A percentile compares a stretch with the other conserved stretches of the same genome.
Evolutionary conservation across 2,113 vertebrate genomes (phyloP).

Genomic region (Monopterus albus): DNA sequence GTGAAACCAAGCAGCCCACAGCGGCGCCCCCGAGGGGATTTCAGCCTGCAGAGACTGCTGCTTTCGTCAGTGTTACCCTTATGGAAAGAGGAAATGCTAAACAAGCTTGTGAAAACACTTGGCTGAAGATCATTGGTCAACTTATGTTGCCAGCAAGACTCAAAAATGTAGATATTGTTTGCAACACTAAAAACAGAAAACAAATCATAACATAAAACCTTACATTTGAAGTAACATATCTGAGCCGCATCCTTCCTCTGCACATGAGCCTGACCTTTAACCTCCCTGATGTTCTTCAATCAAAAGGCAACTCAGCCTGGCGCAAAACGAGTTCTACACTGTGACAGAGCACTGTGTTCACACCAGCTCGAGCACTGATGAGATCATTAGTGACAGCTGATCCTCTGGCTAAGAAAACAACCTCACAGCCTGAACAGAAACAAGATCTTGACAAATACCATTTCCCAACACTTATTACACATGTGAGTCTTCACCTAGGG

Average conservation of each 20-base stretch:
- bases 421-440: neutral
- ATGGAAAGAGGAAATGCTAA: conserved; percentile 26
- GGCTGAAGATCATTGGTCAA: neutral
- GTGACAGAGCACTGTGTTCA: neutral
- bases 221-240: neutral
- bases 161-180: neutral
- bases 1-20: conserved; percentile 50
- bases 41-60: conserved; percentile 8
- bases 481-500: conserved; percentile 34
- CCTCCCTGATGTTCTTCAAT: neutral
- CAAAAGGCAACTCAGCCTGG: neutral
- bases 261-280: neutral
- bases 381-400: conserved; percentile 18
- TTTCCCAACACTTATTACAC: conserved; percentile 42
- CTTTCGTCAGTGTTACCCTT: conserved; percentile 48
- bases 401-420: conserved; percentile 1
- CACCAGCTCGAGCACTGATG: neutral
- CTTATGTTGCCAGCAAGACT: neutral
- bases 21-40: neutral
- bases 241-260: conserved; percentile 3
- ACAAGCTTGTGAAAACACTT: neutral
- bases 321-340: conserved; percentile 6
- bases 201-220: neutral
- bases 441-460: conserved; percentile 1
- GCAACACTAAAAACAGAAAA: neutral